Evolutionary conservation across 2,113 vertebrate genomes (phyloP), one percentile per base, ranked within the genome.

Genomic region (Fukomys damarensis): DNA sequence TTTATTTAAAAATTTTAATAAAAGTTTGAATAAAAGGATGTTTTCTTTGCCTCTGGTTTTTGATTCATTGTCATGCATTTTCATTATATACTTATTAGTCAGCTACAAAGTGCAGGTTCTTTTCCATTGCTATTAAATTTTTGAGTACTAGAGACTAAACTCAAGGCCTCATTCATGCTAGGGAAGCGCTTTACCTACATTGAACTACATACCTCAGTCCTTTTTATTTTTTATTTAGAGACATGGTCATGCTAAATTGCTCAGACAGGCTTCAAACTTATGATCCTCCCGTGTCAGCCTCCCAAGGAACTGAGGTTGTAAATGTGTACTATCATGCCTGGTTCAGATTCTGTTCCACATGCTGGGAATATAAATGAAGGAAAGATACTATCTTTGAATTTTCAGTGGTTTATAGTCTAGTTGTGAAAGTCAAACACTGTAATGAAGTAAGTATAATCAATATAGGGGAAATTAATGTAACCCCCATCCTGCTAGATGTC

Each of bases 1-100:
- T 19, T 72, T 88, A 54, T 76, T 70, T 80, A 94, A 49, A 66
- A 58, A 89, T 84, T 83, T 77, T 52, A 86, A 81, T 95, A 58
- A 89, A 94, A 95, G 28, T 85, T 95, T 93, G 14, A 65, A 14
- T 59, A 38, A 52, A 95, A 17, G 74, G 35, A 74, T 81, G 5
- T 24, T 91, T 96, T 63, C 5, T n/a, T 93, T 93, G 52, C 58
- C 32, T 90, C 0, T 82, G 5, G 41, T 89, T 81, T 96, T 66
- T 92, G 72, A 86, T 30, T 63, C 12, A 84, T 68, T 35, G 16
- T 86, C 43, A 68, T 61, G 93, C 5, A 49, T 49, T 95, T 85
- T 43, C 3, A 54, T 93, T 61, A 65, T 41, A 61, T 19, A 72
- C n/a, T 92, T 86, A 59, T 16, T 86, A 82, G 65, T 49, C 4